Conservation (phyloP, 2,113 vertebrate species). For the Alligator sinensis region DNA sequence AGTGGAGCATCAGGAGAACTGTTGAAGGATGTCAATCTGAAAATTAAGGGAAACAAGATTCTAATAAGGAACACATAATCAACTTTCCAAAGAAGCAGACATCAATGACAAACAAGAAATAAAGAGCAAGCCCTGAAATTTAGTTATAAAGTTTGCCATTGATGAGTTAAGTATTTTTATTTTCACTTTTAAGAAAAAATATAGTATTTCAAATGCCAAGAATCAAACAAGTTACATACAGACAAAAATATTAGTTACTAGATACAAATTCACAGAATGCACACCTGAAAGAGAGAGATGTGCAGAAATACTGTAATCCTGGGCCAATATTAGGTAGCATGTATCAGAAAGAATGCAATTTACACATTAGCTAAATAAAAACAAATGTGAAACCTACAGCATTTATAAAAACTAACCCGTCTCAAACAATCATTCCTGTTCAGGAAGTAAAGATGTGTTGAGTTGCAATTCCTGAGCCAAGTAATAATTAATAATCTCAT, state of each 20-base stretch:
- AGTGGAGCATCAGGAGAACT: neutral
- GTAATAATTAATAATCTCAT: neutral
- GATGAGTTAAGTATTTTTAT: neutral
- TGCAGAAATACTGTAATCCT: neutral
- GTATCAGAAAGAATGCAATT: neutral
- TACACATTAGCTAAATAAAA: neutral
- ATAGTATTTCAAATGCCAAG: neutral
- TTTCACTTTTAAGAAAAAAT: neutral
- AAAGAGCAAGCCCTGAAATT: neutral
- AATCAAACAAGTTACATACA: neutral
- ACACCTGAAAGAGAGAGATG: neutral
- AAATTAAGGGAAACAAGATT: neutral
- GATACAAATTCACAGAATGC: neutral
- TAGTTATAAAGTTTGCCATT: neutral
- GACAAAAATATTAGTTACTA: neutral
- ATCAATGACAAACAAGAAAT: neutral
- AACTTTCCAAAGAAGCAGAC: neutral
- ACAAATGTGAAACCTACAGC: neutral
- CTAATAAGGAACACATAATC: neutral
- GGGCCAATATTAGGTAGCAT: neutral
- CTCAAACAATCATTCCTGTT: neutral
- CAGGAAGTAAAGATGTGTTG: neutral
- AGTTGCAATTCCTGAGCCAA: neutral
- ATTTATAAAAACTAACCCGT: neutral
- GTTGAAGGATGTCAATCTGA: neutral